A percentile compares a stretch with the other conserved stretches of the same genome.
These are phyloP conservation scores for Pseudococcus longispinus DNA, from an alignment of 2,888 invertebrate genomes.

Conservation along the genomic window DNA sequence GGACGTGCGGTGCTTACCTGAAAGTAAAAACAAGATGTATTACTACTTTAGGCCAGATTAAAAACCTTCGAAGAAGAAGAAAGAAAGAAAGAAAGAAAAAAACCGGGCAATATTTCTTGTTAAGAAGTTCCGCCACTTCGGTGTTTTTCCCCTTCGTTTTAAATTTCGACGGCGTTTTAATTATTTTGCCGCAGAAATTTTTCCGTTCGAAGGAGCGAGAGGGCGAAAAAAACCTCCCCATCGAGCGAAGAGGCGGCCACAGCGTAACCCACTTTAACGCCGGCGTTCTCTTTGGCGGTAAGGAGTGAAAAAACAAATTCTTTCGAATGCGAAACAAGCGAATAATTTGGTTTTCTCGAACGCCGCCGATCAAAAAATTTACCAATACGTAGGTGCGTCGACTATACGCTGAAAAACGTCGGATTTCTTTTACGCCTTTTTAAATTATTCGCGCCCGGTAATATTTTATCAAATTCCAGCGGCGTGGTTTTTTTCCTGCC, in stretches of 20 bases:
- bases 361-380: not conserved
- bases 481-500: not conserved
- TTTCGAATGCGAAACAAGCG: not conserved
- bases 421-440: slow-evolving; percentile 1
- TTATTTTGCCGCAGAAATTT: not conserved
- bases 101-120: slow-evolving; percentile 5
- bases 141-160: not conserved
- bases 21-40: slow-evolving; percentile 21
- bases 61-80: not conserved
- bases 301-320: not conserved
- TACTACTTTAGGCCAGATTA: slow-evolving; percentile 22
- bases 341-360: not conserved
- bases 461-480: slow-evolving; percentile 5
- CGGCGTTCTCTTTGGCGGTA: not conserved
- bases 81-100: not conserved
- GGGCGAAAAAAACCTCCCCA: not conserved
- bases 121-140: not conserved
- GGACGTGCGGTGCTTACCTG: slow-evolving; percentile 3
- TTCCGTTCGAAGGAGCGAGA: not conserved
- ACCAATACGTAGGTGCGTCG: not conserved
- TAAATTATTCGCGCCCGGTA: not conserved
- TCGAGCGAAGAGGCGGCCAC: not conserved
- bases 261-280: not conserved
- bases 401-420: not conserved
- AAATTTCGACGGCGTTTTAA: not conserved